Evolutionary conservation across 2,888 invertebrate species (phyloP).

Genomic region (Standfussiana lucernea): DNA sequence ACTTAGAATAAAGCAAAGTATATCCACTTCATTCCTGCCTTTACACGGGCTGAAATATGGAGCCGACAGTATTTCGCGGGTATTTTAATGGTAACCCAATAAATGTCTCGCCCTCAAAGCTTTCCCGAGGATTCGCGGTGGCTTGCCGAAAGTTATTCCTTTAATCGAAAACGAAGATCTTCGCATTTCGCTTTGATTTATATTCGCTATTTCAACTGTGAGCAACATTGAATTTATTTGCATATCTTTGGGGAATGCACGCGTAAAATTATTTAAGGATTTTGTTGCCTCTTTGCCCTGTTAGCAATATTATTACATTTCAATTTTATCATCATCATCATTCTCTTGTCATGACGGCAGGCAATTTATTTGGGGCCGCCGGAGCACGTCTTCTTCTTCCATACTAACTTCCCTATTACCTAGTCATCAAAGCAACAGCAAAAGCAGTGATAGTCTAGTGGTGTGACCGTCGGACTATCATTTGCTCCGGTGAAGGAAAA

Average conservation of each 20-base stretch:
- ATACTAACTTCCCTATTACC: not conserved
- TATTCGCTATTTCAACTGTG: slow-evolving; percentile 56
- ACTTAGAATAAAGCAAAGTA: slow-evolving; percentile 7
- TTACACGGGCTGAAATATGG: slow-evolving; percentile 19
- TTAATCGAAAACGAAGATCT: slow-evolving; percentile 54
- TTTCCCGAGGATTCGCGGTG: slow-evolving; percentile 14
- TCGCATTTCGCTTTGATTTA: slow-evolving; percentile 61
- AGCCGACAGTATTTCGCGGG: slow-evolving; percentile 21
- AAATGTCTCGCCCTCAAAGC: slow-evolving; percentile 33
- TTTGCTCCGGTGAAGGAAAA: too few relatives aligned
- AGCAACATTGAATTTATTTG: slow-evolving; percentile 73
- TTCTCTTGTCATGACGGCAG: not conserved
- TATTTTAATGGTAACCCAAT: slow-evolving; percentile 49
- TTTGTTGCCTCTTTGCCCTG: slow-evolving; percentile 59
- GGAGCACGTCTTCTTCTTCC: not conserved
- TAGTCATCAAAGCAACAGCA: too few relatives aligned
- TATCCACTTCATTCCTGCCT: slow-evolving; percentile 20
- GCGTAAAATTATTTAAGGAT: slow-evolving; percentile 64
- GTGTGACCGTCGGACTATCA: too few relatives aligned
- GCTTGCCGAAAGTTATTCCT: slow-evolving; percentile 46
- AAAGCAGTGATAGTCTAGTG: too few relatives aligned
- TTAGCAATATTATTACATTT: not conserved
- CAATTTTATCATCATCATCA: not conserved
- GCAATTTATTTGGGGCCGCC: not conserved
- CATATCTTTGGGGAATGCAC: slow-evolving; percentile 57